Evolutionary conservation across 2,113 vertebrate genomes (phyloP).

Genomic region (Gobius niger): DNA sequence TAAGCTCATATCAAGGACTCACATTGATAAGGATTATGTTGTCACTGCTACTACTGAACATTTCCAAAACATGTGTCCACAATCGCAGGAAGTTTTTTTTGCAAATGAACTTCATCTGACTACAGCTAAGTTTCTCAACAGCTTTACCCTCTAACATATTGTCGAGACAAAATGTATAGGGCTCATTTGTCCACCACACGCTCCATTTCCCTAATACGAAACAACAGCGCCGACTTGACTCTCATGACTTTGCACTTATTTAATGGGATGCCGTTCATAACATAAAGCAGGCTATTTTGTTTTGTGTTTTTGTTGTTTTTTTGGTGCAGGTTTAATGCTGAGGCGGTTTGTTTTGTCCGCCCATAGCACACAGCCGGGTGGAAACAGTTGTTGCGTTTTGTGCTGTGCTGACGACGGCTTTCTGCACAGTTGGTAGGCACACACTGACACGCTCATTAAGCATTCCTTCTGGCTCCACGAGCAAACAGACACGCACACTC

Average conservation of each 20-base stretch:
- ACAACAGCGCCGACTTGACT: constrained; percentile 25
- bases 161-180: constrained; percentile 4
- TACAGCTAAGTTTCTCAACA: background rate
- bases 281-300: constrained; percentile 13
- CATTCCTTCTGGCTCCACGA: constrained; percentile 34
- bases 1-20: constrained; percentile 13
- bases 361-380: background rate
- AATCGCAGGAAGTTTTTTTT: background rate
- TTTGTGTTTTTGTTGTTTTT: background rate
- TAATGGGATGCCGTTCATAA: constrained; percentile 21
- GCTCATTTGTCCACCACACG: constrained; percentile 6
- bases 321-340: background rate
- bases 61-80: constrained; percentile 2
- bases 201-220: constrained; percentile 16
- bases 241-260: constrained; percentile 23
- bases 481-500: background rate
- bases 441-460: constrained; percentile 50
- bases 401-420: constrained; percentile 14
- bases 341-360: constrained; percentile 11
- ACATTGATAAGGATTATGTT: constrained; percentile 11
- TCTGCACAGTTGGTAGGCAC: constrained; percentile 30
- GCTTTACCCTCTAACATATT: constrained; percentile 2
- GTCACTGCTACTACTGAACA: constrained; percentile 5
- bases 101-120: background rate
- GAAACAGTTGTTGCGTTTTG: background rate